Conservation (phyloP, 2,888 invertebrate genomes). For the Steromphala cineraria region DNA sequence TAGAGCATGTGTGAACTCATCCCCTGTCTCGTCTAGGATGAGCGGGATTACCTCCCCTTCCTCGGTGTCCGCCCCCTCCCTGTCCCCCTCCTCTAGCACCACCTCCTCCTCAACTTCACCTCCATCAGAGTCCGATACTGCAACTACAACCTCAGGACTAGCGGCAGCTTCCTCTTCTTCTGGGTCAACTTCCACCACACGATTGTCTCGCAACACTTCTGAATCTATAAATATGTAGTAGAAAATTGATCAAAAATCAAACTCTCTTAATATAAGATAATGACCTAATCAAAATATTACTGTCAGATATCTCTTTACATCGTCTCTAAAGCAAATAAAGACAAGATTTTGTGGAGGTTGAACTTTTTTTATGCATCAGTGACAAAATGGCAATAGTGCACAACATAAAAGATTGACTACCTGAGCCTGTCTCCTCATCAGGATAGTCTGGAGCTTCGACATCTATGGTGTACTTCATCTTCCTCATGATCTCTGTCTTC, state of each 20-base stretch:
- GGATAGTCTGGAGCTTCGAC: slow-evolving; percentile 19
- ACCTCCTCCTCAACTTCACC: slow-evolving; percentile 16
- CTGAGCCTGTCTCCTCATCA: neutral
- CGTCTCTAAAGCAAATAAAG: no score
- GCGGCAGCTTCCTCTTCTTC: slow-evolving; percentile 12
- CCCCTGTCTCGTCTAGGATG: slow-evolving; percentile 31
- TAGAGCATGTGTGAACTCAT: slow-evolving; percentile 35
- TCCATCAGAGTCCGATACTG: slow-evolving; percentile 7
- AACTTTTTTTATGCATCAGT: no score
- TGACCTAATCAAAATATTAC: no score
- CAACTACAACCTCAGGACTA: neutral
- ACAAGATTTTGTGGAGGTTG: no score
- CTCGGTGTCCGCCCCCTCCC: slow-evolving; percentile 32
- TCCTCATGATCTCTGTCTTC: slow-evolving; percentile 38
- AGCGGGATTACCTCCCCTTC: slow-evolving; percentile 28
- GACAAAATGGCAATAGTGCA: no score
- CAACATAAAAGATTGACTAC: no score
- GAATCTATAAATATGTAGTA: neutral
- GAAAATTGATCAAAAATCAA: neutral
- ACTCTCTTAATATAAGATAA: no score
- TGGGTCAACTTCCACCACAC: slow-evolving; percentile 35
- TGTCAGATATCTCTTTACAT: no score
- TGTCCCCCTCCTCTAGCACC: slow-evolving; percentile 31
- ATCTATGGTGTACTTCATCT: slow-evolving; percentile 44
- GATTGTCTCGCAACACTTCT: slow-evolving; percentile 28